Base-by-base conservation (phyloP, 2,888 invertebrate species). In the Amaurobius ferox region DNA sequence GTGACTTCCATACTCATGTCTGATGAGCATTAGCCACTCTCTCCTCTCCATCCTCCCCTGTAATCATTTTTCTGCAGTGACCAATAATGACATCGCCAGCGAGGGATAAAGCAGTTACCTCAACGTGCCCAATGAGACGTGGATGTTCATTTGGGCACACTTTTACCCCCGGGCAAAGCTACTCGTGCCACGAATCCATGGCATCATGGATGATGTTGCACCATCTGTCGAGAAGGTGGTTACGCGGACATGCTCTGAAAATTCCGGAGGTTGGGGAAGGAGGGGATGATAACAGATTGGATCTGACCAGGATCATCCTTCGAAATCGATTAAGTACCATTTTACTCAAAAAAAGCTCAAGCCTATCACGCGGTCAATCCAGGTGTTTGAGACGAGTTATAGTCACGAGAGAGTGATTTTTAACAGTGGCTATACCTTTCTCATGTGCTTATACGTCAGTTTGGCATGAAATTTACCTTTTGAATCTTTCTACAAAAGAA, bases 1-100 rank as follows among this genome's bases (percentile, higher is more conserved):
- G 6, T 23, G 64, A 29, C 28, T 19, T 40, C n/a, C 16, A 1
- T 29, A 44, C 5, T 19, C 29, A 39, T 61, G 29, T 28, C 28
- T 23, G 29, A 39, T 29, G 30, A n/a, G 35, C 64, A 74, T 74
- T 39, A 44, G 64, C 3, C 35, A 30, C 39, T 11, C 13, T n/a
- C 23, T 23, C 35, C n/a, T 5, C 61, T 55, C 70, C 32, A n/a
- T 28, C 9, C 68, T 23, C 23, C 19, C 28, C 62, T 30, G 70
- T 76, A 83, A 83, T 83, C 70, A 83, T 40, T 83, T 71, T 83
- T 76, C 70, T 5, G 70, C 35, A 64, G 40, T 83, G 81, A 83
- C 81, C 76, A 68, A 62, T 83, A 83, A 76, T 76, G 76, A 76
- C 76, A 71, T 35, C 61, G 29, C 64, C 44, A 61, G 73, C 73